Base-by-base conservation (phyloP, 2,797 vertebrate species). In the Neosilurus mollespiculum region DNA sequence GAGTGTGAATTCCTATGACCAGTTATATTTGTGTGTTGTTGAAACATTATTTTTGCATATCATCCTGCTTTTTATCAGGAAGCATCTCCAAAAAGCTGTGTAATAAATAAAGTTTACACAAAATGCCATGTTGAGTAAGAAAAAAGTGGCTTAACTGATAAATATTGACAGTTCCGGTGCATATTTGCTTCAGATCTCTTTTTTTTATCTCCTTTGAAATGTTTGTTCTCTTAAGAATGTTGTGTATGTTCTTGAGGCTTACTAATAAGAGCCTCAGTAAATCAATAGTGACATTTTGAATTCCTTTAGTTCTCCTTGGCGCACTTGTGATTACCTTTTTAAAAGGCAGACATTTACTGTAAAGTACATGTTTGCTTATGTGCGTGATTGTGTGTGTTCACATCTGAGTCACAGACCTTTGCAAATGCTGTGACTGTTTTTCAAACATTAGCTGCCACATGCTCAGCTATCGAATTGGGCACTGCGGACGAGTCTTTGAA, bases 231-330 rank as follows among this genome's bases (percentile, higher is more conserved):
- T 67, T 72, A 53, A 86, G 69, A 85, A 72, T 54, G 37, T 61
- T 65, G 66, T 82, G 12, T 80, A 51, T 83, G 85, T 86, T 56
- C 81, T 83, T 81, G 43, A 83, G 53, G 59, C 34, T 56, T 49
- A 58, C 72, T 84, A 84, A 86, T 75, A 80, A 71, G 62, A 85
- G 24, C 22, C 58, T 81, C 54, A 16, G 9, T 72, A 81, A 84
- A 86, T 83, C 84, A 80, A 80, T 66, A 84, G 53, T 80, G 78
- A 81, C 62, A 81, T 82, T 83, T 80, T 61, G 43, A 71, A 84
- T 77, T 85, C 73, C 53, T 62, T 86, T 81, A 49, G 49, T 69
- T 76, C 69, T 76, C 22, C 16, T 81, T 64, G 24, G 78, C 75
- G 61, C 71, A 54, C 62, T 86, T 30, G 53, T 80, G 78, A 72